Conservation (phyloP, 2,888 invertebrate species). For the Linyphia triangularis region DNA sequence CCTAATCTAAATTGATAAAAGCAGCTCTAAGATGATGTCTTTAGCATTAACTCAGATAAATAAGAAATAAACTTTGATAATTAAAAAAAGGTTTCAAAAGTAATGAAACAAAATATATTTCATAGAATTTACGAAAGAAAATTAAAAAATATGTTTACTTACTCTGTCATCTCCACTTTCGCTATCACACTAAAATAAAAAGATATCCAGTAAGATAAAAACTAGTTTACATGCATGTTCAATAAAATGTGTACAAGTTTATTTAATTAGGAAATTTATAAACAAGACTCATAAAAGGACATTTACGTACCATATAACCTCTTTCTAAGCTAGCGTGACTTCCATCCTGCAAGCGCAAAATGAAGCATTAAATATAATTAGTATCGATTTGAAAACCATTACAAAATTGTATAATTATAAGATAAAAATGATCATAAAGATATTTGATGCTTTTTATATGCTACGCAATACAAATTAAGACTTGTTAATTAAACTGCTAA, state of each 20-base stretch:
- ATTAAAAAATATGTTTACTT: conserved; percentile 4
- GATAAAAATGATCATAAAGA: background rate
- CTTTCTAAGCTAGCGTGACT: conserved; percentile 72
- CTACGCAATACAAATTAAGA: background rate
- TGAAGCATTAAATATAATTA: conserved; percentile 1
- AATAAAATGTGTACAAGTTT: background rate
- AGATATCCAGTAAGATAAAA: background rate
- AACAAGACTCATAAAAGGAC: background rate
- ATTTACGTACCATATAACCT: conserved; percentile 60
- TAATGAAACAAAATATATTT: background rate
- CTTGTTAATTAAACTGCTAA: background rate
- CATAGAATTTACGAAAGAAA: background rate
- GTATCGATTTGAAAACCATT: no score
- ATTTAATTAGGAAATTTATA: background rate
- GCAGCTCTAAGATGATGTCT: no score
- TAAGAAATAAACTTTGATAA: no score
- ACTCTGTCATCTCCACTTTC: conserved; percentile 74
- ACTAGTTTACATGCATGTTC: background rate
- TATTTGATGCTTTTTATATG: background rate
- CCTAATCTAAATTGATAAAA: no score
- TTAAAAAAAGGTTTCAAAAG: no score
- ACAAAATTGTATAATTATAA: no score
- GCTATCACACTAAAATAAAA: conserved; percentile 69
- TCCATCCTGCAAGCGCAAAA: conserved; percentile 58
- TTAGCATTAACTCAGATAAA: no score